Conservation (phyloP, 2,797 vertebrate species). For the Heliangelus exortis region DNA sequence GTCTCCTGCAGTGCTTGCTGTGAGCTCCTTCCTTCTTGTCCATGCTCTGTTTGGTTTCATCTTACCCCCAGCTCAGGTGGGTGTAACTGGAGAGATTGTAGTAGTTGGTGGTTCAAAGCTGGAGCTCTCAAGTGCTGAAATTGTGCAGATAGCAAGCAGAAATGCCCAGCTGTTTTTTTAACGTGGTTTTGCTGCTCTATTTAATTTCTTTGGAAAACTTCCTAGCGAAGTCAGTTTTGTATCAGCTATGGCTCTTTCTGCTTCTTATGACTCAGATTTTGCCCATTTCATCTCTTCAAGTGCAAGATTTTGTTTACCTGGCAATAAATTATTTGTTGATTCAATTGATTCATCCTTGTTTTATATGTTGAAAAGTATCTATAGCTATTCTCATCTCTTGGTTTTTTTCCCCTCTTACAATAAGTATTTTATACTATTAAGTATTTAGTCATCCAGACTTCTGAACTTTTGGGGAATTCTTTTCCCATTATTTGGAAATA, state of each 20-base stretch:
- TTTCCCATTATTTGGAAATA: neutral
- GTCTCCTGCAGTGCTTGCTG: neutral
- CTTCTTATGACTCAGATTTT: neutral
- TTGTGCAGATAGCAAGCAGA: neutral
- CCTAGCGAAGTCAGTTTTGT: neutral
- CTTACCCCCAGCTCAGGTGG: neutral
- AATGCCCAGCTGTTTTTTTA: neutral
- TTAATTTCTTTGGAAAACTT: neutral
- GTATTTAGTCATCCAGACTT: neutral
- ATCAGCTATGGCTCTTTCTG: neutral
- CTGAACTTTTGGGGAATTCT: neutral
- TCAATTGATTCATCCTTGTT: neutral
- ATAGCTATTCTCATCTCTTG: neutral
- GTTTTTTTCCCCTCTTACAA: neutral
- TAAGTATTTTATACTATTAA: neutral
- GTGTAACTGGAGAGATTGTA: fast-evolving
- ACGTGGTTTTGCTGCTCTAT: neutral
- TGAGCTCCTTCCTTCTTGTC: neutral
- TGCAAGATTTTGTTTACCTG: neutral
- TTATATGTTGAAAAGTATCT: neutral
- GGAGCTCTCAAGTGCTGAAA: constrained; percentile 13
- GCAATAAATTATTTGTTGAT: neutral
- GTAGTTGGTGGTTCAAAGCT: neutral
- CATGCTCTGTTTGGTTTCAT: fast-evolving
- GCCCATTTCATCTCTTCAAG: neutral